Evolutionary conservation across 2,888 invertebrate species (phyloP).

Genomic region (Agriotes lineatus): DNA sequence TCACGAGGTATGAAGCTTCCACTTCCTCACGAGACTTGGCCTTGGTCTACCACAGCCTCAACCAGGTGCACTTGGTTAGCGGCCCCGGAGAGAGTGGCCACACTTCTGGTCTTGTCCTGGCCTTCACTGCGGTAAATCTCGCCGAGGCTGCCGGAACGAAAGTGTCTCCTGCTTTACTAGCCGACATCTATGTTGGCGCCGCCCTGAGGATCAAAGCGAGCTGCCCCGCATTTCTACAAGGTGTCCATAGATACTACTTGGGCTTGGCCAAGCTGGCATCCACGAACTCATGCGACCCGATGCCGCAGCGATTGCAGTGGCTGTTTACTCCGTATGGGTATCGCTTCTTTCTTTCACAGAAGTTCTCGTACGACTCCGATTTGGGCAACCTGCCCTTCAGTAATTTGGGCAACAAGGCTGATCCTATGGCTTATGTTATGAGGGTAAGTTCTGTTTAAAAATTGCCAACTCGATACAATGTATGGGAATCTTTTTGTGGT

Average conservation of each 20-base stretch:
- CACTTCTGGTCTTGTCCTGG: constrained; percentile 75
- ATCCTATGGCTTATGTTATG: constrained; percentile 83
- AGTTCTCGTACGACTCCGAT: constrained; percentile 67
- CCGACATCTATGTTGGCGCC: constrained; percentile 87
- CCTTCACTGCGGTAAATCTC: constrained; percentile 87
- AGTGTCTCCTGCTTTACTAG: constrained; percentile 75
- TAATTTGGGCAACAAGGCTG: constrained; percentile 76
- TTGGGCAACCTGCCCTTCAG: constrained; percentile 77
- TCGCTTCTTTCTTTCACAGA: constrained; percentile 80
- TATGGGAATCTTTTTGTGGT: too few relatives aligned
- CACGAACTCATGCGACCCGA: constrained; percentile 68
- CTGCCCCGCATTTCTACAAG: constrained; percentile 74
- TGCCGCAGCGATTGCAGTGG: constrained; percentile 84
- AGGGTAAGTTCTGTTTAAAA: constrained; percentile 69
- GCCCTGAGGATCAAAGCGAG: constrained; percentile 83
- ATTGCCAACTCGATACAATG: background rate
- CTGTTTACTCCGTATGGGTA: constrained; percentile 84
- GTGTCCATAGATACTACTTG: constrained; percentile 81
- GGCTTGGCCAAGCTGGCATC: constrained; percentile 73
- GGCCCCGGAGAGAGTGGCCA: constrained; percentile 68
- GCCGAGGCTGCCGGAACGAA: constrained; percentile 84
- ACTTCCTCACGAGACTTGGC: constrained; percentile 81
- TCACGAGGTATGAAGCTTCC: constrained; percentile 68
- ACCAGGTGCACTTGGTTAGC: constrained; percentile 84
- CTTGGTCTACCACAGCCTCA: constrained; percentile 84